Evolutionary conservation across 2,888 invertebrate species (phyloP).

Genomic region (Dione juno): DNA sequence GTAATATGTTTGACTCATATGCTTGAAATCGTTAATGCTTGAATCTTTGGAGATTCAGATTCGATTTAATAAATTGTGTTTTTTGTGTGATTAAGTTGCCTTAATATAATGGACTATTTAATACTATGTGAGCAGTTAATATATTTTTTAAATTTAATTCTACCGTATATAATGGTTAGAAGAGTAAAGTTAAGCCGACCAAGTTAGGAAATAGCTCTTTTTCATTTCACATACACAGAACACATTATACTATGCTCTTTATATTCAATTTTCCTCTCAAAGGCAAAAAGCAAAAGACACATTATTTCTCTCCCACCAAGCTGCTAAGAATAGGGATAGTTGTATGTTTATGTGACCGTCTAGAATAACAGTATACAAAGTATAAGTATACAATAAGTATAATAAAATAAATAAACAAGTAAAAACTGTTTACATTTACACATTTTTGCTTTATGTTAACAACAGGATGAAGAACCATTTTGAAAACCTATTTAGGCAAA

Average conservation of each 20-base stretch:
- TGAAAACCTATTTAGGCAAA: too few species aligned
- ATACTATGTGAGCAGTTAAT: not conserved
- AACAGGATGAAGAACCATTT: too few species aligned
- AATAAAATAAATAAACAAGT: too few species aligned
- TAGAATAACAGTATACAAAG: constrained; percentile 9
- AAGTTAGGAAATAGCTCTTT: not conserved
- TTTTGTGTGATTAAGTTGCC: not conserved
- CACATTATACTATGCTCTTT: constrained; percentile 2
- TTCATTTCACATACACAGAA: constrained; percentile 5
- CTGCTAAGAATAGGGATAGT: constrained; percentile 46
- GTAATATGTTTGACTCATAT: too few species aligned
- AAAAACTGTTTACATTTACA: not conserved
- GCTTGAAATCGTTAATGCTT: not conserved
- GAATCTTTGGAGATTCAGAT: too few species aligned
- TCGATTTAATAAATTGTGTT: too few species aligned
- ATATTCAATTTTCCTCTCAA: constrained; percentile 17
- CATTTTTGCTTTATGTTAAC: not conserved
- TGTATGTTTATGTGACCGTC: constrained; percentile 15
- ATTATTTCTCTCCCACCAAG: constrained; percentile 48
- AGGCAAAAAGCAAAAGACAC: constrained; percentile 17
- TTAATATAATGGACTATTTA: not conserved
- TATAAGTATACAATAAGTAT: not conserved
- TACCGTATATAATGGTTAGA: not conserved
- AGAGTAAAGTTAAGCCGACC: not conserved
- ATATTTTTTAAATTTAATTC: not conserved